Conservation (phyloP, 2,113 vertebrate species). For the Ictalurus punctatus region DNA sequence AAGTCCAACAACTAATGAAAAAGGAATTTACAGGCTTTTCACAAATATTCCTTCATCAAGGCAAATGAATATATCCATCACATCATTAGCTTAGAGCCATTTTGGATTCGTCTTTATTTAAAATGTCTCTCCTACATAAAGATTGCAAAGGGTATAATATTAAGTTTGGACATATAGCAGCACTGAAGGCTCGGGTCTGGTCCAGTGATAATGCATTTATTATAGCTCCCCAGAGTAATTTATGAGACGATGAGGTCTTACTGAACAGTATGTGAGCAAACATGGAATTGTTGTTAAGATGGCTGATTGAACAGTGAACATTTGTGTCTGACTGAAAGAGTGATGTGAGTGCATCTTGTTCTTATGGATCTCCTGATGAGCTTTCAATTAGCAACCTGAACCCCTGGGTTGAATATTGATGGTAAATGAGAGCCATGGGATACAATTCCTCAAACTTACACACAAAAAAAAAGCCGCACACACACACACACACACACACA, state of each 20-base stretch:
- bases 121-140: not conserved
- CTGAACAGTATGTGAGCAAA: not conserved
- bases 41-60: not conserved
- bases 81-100: not conserved
- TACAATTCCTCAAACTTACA: not conserved
- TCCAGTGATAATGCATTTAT: not conserved
- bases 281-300: not conserved
- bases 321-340: not conserved
- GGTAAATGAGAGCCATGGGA: conserved; percentile 23
- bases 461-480: not conserved
- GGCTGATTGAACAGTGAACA: not conserved
- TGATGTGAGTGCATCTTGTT: not conserved
- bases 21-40: not conserved
- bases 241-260: not conserved
- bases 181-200: not conserved
- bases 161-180: not conserved
- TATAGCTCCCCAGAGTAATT: conserved; percentile 5
- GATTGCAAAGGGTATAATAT: not conserved
- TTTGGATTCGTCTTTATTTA: not conserved
- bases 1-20: not conserved
- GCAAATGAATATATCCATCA: not conserved
- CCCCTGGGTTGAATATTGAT: conserved; percentile 7
- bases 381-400: conserved; percentile 39
- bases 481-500: not conserved
- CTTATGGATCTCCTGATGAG: conserved; percentile 7